Conservation (phyloP, 1,140 invertebrate genomes). For the Mamestra configurata region DNA sequence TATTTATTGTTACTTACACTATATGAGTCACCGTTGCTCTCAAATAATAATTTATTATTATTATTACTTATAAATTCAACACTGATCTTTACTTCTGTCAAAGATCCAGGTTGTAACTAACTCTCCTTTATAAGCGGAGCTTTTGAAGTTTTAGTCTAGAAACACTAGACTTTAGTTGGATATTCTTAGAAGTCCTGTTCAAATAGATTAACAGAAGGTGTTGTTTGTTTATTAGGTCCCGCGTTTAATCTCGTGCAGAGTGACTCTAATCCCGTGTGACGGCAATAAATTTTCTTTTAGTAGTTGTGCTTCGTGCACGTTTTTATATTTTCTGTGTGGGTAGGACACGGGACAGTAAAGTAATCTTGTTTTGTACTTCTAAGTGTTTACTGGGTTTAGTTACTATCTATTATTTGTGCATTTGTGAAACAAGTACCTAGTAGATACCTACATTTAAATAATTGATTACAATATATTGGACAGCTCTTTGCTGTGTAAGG, state of each 20-base stretch:
- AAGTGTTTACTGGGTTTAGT: neutral
- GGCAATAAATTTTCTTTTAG: slow-evolving; percentile 38
- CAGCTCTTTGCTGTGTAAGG: too few relatives aligned
- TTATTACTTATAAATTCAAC: too few relatives aligned
- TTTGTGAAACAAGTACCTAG: too few relatives aligned
- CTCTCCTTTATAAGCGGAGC: neutral
- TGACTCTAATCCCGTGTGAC: neutral
- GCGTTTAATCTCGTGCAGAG: slow-evolving; percentile 16
- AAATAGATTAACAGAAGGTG: slow-evolving; percentile 17
- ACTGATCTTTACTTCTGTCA: too few relatives aligned
- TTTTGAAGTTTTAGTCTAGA: neutral
- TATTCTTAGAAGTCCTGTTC: neutral
- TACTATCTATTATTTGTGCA: too few relatives aligned
- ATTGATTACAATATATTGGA: too few relatives aligned
- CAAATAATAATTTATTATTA: too few relatives aligned
- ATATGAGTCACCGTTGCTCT: too few relatives aligned
- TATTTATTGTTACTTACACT: too few relatives aligned
- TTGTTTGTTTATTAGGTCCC: slow-evolving; percentile 35
- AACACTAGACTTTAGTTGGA: neutral
- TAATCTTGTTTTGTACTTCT: neutral
- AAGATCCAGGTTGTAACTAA: too few relatives aligned
- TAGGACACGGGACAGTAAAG: neutral
- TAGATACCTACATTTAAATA: too few relatives aligned
- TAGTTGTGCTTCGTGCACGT: neutral
- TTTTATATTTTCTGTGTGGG: neutral